Conservation (phyloP, 2,888 invertebrate genomes). For the Agonopterix arenella region DNA sequence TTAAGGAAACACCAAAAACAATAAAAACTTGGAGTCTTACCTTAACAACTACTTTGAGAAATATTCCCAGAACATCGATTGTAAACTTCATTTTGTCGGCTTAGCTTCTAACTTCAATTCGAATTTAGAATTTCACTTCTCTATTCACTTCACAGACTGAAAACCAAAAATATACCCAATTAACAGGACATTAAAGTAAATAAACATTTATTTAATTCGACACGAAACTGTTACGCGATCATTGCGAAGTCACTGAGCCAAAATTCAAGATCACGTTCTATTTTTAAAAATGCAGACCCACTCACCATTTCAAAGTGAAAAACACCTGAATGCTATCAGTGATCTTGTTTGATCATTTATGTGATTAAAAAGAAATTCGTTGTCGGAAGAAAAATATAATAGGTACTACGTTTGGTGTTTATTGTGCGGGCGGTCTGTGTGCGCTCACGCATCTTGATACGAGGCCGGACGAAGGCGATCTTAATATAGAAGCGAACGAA, state of each 20-base stretch:
- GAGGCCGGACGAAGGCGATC: constrained; percentile 61
- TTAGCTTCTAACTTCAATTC: constrained; percentile 15
- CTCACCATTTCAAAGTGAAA: neutral
- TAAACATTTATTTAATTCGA: neutral
- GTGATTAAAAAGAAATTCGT: constrained; percentile 45
- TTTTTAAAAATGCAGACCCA: constrained; percentile 9
- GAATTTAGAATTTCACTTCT: constrained; percentile 37
- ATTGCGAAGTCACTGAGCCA: constrained; percentile 13
- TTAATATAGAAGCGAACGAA: constrained; percentile 68
- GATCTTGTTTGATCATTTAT: constrained; percentile 18
- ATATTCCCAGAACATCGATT: constrained; percentile 68
- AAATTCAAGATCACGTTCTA: constrained; percentile 32
- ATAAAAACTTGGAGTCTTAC: constrained; percentile 34
- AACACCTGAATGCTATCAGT: neutral
- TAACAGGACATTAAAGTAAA: constrained; percentile 11
- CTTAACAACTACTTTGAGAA: constrained; percentile 70
- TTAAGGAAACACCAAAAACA: neutral
- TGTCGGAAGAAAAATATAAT: constrained; percentile 66
- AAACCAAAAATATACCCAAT: constrained; percentile 36
- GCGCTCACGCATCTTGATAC: constrained; percentile 57
- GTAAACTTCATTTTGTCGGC: constrained; percentile 67
- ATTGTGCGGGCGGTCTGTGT: constrained; percentile 40
- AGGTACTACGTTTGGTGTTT: constrained; percentile 65
- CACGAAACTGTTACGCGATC: constrained; percentile 18
- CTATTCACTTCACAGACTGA: constrained; percentile 56